phyloP scores from a whole-genome alignment of 1,140 invertebrate species.

The Drosophila lini region DNA sequence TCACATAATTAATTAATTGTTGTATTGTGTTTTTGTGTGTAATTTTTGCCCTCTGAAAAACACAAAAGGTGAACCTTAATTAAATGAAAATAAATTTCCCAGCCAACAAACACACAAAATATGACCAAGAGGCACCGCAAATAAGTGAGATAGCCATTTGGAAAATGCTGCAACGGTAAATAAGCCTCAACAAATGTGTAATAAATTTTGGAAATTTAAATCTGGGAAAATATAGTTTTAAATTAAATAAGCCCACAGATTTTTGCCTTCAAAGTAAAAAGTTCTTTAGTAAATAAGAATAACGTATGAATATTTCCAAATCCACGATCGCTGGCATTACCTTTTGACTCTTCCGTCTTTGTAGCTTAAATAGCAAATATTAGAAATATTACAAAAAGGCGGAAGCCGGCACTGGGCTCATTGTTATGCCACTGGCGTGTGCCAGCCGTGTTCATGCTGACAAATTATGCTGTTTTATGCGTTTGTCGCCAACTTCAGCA shows the following conservation, averaged over 20 bases:
- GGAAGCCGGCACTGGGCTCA: constrained; percentile 41
- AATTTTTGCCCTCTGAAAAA: constrained; percentile 2
- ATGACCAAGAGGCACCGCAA: constrained; percentile 17
- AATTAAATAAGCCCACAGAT: background rate
- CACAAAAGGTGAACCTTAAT: constrained; percentile 28
- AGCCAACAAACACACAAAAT: constrained; percentile 7
- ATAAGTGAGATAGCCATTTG: background rate
- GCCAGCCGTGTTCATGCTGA: constrained; percentile 68
- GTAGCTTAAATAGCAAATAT: constrained; percentile 9
- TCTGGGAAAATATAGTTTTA: background rate
- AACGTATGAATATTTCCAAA: background rate
- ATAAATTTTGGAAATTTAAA: background rate
- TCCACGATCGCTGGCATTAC: background rate
- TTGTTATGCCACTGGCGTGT: constrained; percentile 68
- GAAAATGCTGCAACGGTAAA: constrained; percentile 6
- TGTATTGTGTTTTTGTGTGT: constrained; percentile 2
- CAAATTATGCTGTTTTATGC: constrained; percentile 82
- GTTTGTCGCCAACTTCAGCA: constrained; percentile 64
- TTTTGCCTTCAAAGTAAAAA: too few species aligned
- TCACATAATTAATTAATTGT: constrained; percentile 32
- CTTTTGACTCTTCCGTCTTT: background rate
- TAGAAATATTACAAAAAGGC: constrained; percentile 32
- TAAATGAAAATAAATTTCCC: constrained; percentile 56
- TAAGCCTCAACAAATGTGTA: background rate
- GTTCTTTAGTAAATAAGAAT: background rate